Base-by-base conservation (phyloP, 1,140 invertebrate species). In the Melanaphis sacchari region DNA sequence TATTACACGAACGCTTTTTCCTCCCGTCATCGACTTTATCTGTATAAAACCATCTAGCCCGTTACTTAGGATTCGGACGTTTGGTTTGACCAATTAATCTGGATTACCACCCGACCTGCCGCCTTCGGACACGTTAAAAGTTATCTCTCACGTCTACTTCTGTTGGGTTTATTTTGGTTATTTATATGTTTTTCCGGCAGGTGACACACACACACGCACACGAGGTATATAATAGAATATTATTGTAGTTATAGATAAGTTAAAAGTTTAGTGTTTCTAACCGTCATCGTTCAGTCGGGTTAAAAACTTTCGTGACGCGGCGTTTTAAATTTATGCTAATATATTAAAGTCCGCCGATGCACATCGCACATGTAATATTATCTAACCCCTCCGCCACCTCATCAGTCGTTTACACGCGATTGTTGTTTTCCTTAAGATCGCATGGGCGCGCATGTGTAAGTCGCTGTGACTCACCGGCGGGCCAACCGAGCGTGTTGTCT, bases 381-480 rank as follows among this genome's bases (percentile, higher is more conserved):
- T 84, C 82, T 84, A 84, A 85, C 84, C 84, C 84, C 40, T 41
- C 24, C 82, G 9, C 24, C 82, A 22, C 36, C 81, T 9, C 38
- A 38, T 9, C 59, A n/a, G n/a, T 82, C 24, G 40, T 15, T 43
- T 43, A 85, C 84, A 85, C 40, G 84, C 84, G 41, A 85, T 85
- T 85, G 40, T 85, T 85, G 40, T 85, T 85, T 85, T 85, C 84
- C 41, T 43, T 31, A 43, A 18, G 84, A 85, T 82, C 76, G 36
- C 36, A 38, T 15, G 31, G 59, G 59, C 31, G 59, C 59, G 59
- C 31, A 18, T n/a, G 59, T 76, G 31, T 76, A 31, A 76, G 59
- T 76, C 59, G n/a, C 24, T 18, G 40, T 85, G 84, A 85, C 84
- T 85, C 84, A 85, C 84, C 84, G 38, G 41, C 40, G 24, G 36